Conservation (phyloP, 2,113 vertebrate species). For the Muscicapa adusta region DNA sequence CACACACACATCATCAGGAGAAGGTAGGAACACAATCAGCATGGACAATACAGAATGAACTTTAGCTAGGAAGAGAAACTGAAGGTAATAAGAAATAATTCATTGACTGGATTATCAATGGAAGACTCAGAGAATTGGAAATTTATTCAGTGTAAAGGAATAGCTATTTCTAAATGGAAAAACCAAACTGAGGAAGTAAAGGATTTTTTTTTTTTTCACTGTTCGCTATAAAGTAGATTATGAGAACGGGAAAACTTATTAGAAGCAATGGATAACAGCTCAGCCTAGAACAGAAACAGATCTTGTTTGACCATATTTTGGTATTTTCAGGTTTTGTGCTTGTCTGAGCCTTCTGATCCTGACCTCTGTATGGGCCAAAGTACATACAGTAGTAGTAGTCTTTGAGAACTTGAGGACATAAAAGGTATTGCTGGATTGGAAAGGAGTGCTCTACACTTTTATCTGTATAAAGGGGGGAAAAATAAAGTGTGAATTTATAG, state of each 20-base stretch:
- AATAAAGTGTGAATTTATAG: background rate
- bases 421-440: background rate
- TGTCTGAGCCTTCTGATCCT: background rate
- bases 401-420: background rate
- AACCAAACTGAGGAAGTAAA: background rate
- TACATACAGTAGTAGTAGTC: background rate
- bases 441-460: background rate
- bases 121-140: background rate
- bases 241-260: background rate
- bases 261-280: background rate
- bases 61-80: background rate
- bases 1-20: background rate
- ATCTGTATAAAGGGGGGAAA: background rate
- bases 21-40: background rate
- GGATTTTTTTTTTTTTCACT: background rate
- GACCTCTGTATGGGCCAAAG: background rate
- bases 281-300: background rate
- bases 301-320: background rate
- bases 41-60: background rate
- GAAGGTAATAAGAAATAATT: background rate
- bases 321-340: background rate
- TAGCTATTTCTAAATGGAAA: background rate
- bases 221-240: background rate
- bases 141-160: background rate
- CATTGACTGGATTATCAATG: background rate